phyloP scores from a whole-genome alignment of 1,140 invertebrate genomes.

The Anthonomus grandis region DNA sequence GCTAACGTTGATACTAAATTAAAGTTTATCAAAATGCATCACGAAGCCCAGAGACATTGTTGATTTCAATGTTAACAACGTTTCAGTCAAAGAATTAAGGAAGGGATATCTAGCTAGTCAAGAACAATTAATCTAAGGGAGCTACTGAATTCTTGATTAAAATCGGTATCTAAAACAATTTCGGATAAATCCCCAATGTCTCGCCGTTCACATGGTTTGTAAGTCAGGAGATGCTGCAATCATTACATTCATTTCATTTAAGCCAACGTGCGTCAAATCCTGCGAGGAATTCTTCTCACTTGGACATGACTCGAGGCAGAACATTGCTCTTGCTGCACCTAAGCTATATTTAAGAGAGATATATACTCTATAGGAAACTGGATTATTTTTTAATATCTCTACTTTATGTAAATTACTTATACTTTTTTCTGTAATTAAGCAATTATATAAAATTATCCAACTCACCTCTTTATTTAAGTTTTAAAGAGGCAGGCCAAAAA shows the following conservation, averaged over 20 bases:
- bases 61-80: conserved; percentile 95
- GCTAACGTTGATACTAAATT: conserved; percentile 90
- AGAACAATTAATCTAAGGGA: conserved; percentile 80
- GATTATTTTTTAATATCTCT: conserved; percentile 12
- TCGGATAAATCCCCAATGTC: conserved; percentile 87
- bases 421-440: conserved; percentile 5
- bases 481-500: too few relatives aligned
- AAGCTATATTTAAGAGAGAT: conserved; percentile 84
- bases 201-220: conserved; percentile 93
- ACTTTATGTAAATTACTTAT: conserved; percentile 16
- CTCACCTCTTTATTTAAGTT: too few relatives aligned
- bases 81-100: conserved; percentile 89
- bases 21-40: conserved; percentile 96
- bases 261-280: conserved; percentile 95
- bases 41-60: conserved; percentile 94
- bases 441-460: too few relatives aligned
- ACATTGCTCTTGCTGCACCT: conserved; percentile 94
- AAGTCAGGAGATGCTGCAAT: conserved; percentile 96
- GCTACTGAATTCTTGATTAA: conserved; percentile 81
- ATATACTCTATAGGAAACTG: conserved; percentile 59
- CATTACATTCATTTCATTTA: conserved; percentile 84
- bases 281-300: conserved; percentile 96
- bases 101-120: conserved; percentile 86
- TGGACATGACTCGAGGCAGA: conserved; percentile 98
- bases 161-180: conserved; percentile 91